Evolutionary conservation across 1,140 invertebrate species (phyloP), one percentile per base, ranked within the genome.

Genomic region (Aphelinus certus): DNA sequence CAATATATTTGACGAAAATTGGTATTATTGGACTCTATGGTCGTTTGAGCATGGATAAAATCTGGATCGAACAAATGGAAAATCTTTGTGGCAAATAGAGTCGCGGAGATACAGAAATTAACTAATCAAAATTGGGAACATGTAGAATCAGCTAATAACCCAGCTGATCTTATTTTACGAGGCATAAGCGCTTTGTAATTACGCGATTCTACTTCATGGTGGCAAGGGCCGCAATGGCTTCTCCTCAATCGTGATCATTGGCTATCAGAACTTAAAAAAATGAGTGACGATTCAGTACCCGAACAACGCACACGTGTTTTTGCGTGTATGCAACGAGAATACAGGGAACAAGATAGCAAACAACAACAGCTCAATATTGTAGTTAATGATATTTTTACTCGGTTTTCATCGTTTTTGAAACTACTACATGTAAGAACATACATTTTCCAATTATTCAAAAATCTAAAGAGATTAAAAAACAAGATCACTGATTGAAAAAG

Each of bases 11-110:
- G 67, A 61, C 3, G 61, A 74, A 3, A 70, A 66, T 3, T 46
- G 69, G 7, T 73, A 76, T 47, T 81, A 80, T 56, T 88, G 85
- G 84, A 89, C 68, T 88, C 86, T 3, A 85, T 80, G 1, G 81
- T 88, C 1, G 81, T 83, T 1, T 71, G 88, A 45, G 73, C 77
- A 1, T 88, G 86, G 86, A 77, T 88, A 26, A 75, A 67, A 5
- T 73, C 79, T 26, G 65, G 73, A 26, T 83, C 85, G 9, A 79
- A 73, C 73, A 43, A 53, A 49, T 84, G 81, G 78, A 86, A 83
- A 76, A 82, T 81, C 0, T 88, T 84, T 71, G 80, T 79, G 0
- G 78, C 78, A 1, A 81, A 84, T 66, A 66, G 81, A 3, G 71
- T 80, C 0, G 45, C 66, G 3, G 60, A 77, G 47, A 71, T 74